phyloP scores from a whole-genome alignment of 2,113 vertebrate genomes.

The Mionectes macconnelli region DNA sequence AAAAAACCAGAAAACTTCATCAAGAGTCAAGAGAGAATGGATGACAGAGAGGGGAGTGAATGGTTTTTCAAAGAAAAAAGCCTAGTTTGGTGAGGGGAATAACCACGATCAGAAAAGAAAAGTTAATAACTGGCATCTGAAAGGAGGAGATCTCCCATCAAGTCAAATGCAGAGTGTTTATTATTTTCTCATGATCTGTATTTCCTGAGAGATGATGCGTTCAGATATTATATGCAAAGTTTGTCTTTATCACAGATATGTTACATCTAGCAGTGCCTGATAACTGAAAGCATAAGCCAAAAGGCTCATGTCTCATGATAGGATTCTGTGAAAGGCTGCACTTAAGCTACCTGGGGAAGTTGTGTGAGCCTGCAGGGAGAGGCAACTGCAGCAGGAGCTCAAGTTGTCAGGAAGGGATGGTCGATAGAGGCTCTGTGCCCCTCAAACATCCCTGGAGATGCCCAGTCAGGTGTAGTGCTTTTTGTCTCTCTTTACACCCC shows the following conservation, averaged over 20 bases:
- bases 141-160: not conserved
- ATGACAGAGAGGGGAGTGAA: not conserved
- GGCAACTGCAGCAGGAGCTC: not conserved
- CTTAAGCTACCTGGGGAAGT: not conserved
- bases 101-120: not conserved
- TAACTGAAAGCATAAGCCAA: not conserved
- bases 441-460: conserved; percentile 11
- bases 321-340: not conserved
- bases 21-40: not conserved
- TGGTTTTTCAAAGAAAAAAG: not conserved
- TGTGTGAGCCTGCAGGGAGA: not conserved
- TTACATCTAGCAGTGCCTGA: not conserved
- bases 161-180: not conserved
- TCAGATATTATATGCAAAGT: not conserved
- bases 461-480: not conserved
- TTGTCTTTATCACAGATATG: not conserved
- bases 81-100: not conserved
- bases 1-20: not conserved
- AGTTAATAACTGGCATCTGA: not conserved
- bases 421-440: not conserved
- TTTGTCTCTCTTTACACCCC: not conserved
- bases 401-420: not conserved
- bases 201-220: not conserved
- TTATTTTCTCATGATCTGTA: not conserved
- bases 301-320: not conserved